Percentiles rank a stretch among this genome's conserved stretches.
phyloP scores from a whole-genome alignment of 2,888 invertebrate species.

The Cephalotes varians region DNA sequence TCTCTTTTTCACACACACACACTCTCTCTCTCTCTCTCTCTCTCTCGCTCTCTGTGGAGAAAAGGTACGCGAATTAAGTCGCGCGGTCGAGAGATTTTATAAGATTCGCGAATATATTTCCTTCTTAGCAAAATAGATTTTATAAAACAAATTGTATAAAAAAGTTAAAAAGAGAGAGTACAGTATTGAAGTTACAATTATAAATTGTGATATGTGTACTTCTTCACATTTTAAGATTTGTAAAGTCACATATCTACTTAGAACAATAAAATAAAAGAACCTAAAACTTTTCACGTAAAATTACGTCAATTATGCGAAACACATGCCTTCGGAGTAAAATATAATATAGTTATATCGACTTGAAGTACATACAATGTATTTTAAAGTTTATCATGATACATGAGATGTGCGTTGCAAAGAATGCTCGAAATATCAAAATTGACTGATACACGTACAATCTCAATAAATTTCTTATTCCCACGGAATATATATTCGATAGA shows the following conservation, averaged over 20 bases:
- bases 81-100: neutral
- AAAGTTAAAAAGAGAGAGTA: neutral
- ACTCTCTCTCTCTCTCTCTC: too few species aligned
- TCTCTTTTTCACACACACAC: too few species aligned
- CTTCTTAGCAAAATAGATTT: neutral
- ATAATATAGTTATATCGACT: neutral
- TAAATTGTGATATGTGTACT: neutral
- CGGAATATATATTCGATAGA: slow-evolving; percentile 8
- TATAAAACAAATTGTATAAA: neutral
- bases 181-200: neutral
- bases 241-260: too few species aligned
- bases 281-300: neutral
- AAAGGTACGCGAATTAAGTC: neutral
- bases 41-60: too few species aligned
- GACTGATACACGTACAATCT: slow-evolving; percentile 16
- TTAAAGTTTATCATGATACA: neutral
- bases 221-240: too few species aligned
- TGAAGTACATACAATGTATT: neutral
- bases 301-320: neutral
- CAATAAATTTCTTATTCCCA: slow-evolving; percentile 32
- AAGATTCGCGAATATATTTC: neutral
- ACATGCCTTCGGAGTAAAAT: neutral
- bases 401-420: neutral
- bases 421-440: neutral
- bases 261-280: neutral